phyloP scores from a whole-genome alignment of 2,113 vertebrate genomes.

The Egretta garzetta region DNA sequence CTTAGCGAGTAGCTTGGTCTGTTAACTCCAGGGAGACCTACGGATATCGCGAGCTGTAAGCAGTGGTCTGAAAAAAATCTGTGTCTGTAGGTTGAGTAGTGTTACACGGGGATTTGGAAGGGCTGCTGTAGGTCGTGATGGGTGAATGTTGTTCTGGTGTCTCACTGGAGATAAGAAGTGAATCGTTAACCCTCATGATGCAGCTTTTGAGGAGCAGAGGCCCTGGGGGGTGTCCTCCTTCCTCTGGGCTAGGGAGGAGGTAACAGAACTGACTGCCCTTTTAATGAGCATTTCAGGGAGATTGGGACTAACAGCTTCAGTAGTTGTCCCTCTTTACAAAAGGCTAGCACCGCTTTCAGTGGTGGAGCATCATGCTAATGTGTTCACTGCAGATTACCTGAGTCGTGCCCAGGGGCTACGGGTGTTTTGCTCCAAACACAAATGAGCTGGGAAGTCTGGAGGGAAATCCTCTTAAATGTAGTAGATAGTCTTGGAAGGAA shows the following conservation, averaged over 20 bases:
- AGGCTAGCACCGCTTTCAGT: neutral
- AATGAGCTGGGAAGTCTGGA: neutral
- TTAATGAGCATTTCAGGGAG: neutral
- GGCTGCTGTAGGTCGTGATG: neutral
- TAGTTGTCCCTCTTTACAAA: neutral
- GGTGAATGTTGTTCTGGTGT: neutral
- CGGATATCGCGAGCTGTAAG: neutral
- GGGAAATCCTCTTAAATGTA: neutral
- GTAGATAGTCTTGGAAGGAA: neutral
- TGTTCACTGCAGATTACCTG: neutral
- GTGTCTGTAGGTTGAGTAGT: neutral
- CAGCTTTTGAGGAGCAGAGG: neutral
- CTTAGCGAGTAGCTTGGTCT: accelerated
- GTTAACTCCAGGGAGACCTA: neutral
- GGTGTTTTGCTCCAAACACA: neutral
- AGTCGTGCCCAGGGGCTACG: neutral
- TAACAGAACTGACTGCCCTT: neutral
- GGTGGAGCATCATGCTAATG: neutral
- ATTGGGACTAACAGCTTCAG: neutral
- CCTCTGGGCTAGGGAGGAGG: neutral
- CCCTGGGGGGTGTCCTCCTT: neutral
- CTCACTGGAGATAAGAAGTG: neutral
- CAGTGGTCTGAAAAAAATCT: neutral
- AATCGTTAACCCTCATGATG: neutral
- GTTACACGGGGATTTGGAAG: neutral